Evolutionary conservation across 2,113 vertebrate genomes (phyloP), one percentile per base, ranked within the genome.

Genomic region (Plotosus lineatus): DNA sequence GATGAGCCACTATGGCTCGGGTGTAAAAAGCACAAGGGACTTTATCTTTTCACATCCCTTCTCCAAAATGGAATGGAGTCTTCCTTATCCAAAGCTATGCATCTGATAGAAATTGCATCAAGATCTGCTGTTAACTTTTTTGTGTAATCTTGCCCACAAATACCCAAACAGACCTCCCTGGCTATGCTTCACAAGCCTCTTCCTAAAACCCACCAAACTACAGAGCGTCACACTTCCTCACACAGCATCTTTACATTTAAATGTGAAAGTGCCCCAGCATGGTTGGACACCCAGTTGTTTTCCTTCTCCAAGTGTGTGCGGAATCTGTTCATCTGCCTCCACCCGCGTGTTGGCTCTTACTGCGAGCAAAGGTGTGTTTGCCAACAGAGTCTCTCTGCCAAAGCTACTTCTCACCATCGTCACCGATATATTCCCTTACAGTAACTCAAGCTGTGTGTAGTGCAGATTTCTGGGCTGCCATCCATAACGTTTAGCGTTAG

Each of bases 401-500:
- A 77, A 84, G 28, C 21, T 50, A 14, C 65, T 65, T 15, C 23
- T 19, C 17, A 9, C 5, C 14, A 11, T 77, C 75, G 74, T 66
- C n/a, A 21, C 76, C 17, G n/a, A 33, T 21, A 28, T 61, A 50
- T 80, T 61, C 48, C n/a, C 42, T 72, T 71, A n/a, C 72, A 76
- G 42, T 28, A 50, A 69, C 63, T 12, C 26, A 40, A 51, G 46
- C 48, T 26, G 42, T 15, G 56, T 14, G 10, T 9, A 56, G 14
- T 31, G 69, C 55, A 53, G 46, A 65, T 33, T 33, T 61, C 51
- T 28, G 56, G 69, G 19, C 36, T 40, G 38, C 31, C 6, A 80
- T 85, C 78, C 79, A 77, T 81, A 79, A 55, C 66, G 68, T 51
- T 48, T 23, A 12, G 63, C 56, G 42, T 60, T 21, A 26, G 17